Conservation (phyloP, 2,888 invertebrate species). For the Carcina quercana region DNA sequence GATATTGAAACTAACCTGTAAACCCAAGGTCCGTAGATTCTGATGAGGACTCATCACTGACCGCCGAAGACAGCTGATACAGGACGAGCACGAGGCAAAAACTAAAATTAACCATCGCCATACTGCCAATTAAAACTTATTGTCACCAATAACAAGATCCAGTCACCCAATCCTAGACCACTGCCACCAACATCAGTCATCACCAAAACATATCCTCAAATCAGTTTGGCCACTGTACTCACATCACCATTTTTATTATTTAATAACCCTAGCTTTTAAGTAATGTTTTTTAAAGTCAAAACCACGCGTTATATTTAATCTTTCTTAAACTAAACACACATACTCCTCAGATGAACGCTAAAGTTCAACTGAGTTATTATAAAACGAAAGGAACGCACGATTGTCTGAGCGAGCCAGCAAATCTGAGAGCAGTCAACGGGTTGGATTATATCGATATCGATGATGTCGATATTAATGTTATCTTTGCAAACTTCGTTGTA, state of each 20-base stretch:
- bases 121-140: constrained; percentile 48
- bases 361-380: constrained; percentile 37
- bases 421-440: constrained; percentile 18
- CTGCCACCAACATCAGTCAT: constrained; percentile 35
- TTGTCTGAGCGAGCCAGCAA: constrained; percentile 33
- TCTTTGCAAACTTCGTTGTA: too few species aligned
- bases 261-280: too few species aligned
- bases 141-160: constrained; percentile 39
- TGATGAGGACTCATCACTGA: constrained; percentile 51
- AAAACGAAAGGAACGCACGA: constrained; percentile 21
- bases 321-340: constrained; percentile 18
- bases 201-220: constrained; percentile 30
- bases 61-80: constrained; percentile 49
- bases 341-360: constrained; percentile 18
- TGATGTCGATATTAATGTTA: too few species aligned
- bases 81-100: constrained; percentile 55
- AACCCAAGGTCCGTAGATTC: constrained; percentile 54
- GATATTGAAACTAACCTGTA: constrained; percentile 36
- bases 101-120: constrained; percentile 63
- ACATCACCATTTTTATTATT: too few species aligned
- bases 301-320: constrained; percentile 40
- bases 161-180: constrained; percentile 37
- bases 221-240: too few species aligned
- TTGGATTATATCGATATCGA: constrained; percentile 5
- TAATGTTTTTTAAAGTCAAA: too few species aligned